Conservation (phyloP, 2,797 vertebrate species). For the Ateles fusciceps region DNA sequence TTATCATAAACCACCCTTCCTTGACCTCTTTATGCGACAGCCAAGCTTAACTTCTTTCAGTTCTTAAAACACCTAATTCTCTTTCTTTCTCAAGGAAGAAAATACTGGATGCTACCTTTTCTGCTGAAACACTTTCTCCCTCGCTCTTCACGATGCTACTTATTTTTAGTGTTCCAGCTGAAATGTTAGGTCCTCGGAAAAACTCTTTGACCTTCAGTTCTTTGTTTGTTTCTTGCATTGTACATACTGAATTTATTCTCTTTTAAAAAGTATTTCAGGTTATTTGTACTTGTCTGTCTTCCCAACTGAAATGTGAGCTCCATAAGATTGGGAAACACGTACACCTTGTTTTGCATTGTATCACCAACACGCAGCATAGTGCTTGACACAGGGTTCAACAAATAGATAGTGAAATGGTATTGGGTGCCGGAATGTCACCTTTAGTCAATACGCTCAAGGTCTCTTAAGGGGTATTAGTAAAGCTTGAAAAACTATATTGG, state of each 20-base stretch:
- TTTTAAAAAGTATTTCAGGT: background rate
- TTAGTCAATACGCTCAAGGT: background rate
- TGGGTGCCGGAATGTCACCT: background rate
- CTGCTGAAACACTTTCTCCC: background rate
- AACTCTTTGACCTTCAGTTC: rapidly evolving
- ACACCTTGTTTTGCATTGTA: background rate
- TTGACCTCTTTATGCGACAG: background rate
- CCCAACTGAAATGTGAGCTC: background rate
- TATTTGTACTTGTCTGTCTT: background rate
- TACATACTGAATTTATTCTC: background rate
- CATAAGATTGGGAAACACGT: background rate
- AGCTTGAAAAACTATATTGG: background rate
- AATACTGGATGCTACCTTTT: background rate
- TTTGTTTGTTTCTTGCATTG: background rate
- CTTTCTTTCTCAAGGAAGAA: background rate
- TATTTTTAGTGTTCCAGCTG: background rate
- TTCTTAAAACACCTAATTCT: background rate
- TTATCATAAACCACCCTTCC: background rate
- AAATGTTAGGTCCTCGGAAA: background rate
- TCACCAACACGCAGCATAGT: background rate
- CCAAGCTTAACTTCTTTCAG: background rate
- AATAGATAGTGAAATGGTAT: background rate
- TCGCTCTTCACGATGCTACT: background rate
- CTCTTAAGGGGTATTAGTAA: background rate
- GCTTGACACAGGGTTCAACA: background rate